Evolutionary conservation across 2,113 vertebrate species (phyloP).

Genomic region (Tricholaema leucomelas): DNA sequence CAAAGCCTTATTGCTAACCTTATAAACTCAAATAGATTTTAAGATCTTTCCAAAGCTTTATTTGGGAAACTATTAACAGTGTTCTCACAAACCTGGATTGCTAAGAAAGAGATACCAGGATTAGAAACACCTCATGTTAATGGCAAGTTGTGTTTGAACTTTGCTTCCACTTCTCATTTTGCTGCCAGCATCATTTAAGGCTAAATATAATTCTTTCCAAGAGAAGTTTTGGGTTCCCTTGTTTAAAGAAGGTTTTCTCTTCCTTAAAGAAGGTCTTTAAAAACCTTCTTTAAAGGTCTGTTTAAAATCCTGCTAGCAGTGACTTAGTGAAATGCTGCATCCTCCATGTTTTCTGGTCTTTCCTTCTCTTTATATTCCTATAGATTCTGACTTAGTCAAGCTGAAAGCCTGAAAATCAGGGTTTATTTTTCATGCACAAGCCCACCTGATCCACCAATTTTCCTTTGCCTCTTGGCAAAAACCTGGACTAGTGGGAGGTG

Average conservation of each 20-base stretch:
- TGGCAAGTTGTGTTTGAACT: not conserved
- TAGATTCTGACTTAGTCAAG: not conserved
- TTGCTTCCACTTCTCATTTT: not conserved
- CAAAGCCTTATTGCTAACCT: not conserved
- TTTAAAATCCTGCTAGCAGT: not conserved
- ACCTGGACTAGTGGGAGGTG: too few relatives aligned
- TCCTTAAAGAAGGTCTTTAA: not conserved
- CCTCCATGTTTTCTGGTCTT: not conserved
- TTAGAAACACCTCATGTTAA: not conserved
- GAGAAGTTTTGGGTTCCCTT: not conserved
- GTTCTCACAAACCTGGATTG: not conserved
- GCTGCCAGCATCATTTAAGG: not conserved
- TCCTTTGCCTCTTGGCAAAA: not conserved
- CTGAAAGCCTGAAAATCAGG: not conserved
- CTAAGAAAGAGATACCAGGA: not conserved
- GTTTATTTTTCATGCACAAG: not conserved
- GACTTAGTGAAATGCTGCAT: not conserved
- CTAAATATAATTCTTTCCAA: not conserved
- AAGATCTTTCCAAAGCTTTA: not conserved
- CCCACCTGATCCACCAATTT: not conserved
- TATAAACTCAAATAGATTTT: not conserved
- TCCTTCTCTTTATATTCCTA: not conserved
- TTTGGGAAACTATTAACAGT: not conserved
- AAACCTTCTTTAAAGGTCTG: too few relatives aligned
- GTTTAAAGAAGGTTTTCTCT: too few relatives aligned